Evolutionary conservation across 1,140 invertebrate species (phyloP).

Genomic region (Euwallacea fornicatus): DNA sequence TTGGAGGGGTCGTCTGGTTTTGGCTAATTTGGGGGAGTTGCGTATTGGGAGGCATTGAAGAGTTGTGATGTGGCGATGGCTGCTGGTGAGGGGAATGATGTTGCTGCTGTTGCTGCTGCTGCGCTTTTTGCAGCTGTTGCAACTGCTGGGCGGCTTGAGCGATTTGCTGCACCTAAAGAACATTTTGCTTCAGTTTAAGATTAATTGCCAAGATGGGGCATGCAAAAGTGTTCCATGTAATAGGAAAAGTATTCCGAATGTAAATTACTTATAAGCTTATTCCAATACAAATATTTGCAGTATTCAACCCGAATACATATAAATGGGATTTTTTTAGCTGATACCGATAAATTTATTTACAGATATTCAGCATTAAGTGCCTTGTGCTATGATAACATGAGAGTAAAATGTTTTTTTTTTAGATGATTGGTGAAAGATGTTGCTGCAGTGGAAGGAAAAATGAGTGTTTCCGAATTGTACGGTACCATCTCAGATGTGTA

Average conservation of each 20-base stretch:
- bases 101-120: constrained; percentile 82
- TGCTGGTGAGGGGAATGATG: constrained; percentile 66
- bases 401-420: neutral
- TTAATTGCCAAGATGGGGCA: constrained; percentile 2
- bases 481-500: too few relatives aligned
- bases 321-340: constrained; percentile 5
- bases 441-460: too few relatives aligned
- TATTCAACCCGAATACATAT: constrained; percentile 34
- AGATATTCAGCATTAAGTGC: neutral
- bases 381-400: constrained; percentile 31
- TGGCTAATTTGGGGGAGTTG: constrained; percentile 49
- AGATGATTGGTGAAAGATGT: too few relatives aligned
- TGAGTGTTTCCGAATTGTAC: too few relatives aligned
- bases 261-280: neutral
- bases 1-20: constrained; percentile 53
- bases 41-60: constrained; percentile 58
- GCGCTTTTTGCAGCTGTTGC: constrained; percentile 77
- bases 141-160: constrained; percentile 82
- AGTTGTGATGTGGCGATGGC: constrained; percentile 54
- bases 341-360: constrained; percentile 20
- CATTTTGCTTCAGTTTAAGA: constrained; percentile 15
- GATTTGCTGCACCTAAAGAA: constrained; percentile 69
- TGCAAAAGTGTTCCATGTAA: neutral
- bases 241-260: too few relatives aligned
- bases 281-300: constrained; percentile 28